phyloP scores from a whole-genome alignment of 1,140 invertebrate species.

The Cydia strobilella region DNA sequence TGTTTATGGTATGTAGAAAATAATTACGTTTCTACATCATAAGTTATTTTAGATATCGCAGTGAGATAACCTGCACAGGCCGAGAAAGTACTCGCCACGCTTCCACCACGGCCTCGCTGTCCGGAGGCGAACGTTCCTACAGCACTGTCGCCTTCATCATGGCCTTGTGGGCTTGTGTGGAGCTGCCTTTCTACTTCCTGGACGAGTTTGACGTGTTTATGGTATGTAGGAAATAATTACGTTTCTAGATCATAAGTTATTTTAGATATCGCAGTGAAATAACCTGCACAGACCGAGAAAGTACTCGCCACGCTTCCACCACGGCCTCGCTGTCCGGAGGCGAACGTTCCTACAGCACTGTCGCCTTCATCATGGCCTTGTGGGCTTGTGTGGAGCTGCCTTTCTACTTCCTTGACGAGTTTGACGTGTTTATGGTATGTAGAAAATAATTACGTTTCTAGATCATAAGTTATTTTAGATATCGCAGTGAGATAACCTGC shows the following conservation, averaged over 20 bases:
- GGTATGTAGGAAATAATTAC: too few species aligned
- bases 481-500: constrained; percentile 83
- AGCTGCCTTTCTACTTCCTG: constrained; percentile 96
- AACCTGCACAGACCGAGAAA: constrained; percentile 81
- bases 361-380: constrained; percentile 95
- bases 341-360: constrained; percentile 96
- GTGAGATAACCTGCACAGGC: constrained; percentile 82
- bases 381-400: constrained; percentile 96
- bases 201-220: constrained; percentile 85
- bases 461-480: too few species aligned
- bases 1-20: constrained; percentile 2
- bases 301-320: constrained; percentile 64
- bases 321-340: constrained; percentile 93
- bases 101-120: constrained; percentile 85
- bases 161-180: constrained; percentile 94
- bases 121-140: constrained; percentile 97
- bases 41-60: too few species aligned
- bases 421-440: not conserved
- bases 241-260: too few species aligned
- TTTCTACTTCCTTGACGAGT: constrained; percentile 97
- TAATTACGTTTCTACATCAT: too few species aligned
- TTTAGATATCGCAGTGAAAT: too few species aligned
- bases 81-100: constrained; percentile 70
- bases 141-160: constrained; percentile 97
- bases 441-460: too few species aligned